Evolutionary conservation across 2,113 vertebrate genomes (phyloP).

Genomic region (Thunnus maccoyii): DNA sequence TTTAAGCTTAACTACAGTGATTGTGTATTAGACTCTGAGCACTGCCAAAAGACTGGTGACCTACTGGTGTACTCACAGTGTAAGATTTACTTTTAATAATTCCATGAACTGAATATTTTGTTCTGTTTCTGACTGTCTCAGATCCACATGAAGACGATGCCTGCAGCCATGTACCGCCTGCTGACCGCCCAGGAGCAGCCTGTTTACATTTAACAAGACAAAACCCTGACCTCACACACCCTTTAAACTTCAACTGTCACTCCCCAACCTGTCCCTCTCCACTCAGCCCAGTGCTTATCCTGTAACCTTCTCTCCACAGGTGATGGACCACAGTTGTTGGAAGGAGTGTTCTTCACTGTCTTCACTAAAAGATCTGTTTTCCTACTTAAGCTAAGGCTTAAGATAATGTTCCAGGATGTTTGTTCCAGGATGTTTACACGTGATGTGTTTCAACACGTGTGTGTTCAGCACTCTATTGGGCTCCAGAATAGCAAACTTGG

Average conservation of each 20-base stretch:
- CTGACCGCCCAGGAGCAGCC: constrained; percentile 97
- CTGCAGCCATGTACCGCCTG: constrained; percentile 96
- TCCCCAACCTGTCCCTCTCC: neutral
- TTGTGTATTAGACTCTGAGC: too few relatives aligned
- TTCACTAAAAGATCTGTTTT: neutral
- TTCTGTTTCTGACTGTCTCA: constrained; percentile 68
- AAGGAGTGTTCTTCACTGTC: neutral
- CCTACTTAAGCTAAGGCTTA: neutral
- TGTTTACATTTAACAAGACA: constrained; percentile 91
- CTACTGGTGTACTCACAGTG: too few relatives aligned
- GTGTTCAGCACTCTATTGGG: neutral
- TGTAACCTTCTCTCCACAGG: neutral
- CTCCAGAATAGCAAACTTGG: neutral
- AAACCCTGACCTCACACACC: constrained; percentile 10
- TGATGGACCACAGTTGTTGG: constrained; percentile 6
- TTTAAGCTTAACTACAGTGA: too few relatives aligned
- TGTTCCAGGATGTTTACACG: neutral
- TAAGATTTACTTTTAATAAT: too few relatives aligned
- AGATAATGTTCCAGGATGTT: neutral
- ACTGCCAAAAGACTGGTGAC: too few relatives aligned
- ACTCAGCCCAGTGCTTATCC: constrained; percentile 1
- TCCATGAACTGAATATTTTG: neutral
- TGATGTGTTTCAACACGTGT: neutral
- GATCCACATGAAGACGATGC: constrained; percentile 99
- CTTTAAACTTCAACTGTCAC: constrained; percentile 13